Evolutionary conservation across 2,888 invertebrate species (phyloP).

Genomic region (Matsumyia berberina): DNA sequence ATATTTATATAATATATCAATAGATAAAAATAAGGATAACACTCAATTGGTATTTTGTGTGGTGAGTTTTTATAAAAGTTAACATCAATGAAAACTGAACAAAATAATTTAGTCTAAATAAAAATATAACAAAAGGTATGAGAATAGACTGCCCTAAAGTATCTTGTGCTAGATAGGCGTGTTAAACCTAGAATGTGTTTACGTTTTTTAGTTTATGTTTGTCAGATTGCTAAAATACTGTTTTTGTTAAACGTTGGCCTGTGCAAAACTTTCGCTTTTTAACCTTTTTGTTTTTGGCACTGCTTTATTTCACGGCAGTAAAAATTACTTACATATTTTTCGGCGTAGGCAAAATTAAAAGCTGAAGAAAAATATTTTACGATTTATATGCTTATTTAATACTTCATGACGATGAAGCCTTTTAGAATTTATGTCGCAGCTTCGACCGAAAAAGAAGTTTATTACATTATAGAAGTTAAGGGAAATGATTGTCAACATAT

Average conservation of each 20-base stretch:
- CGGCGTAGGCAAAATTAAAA: too few species aligned
- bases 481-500: not conserved
- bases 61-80: constrained; percentile 81
- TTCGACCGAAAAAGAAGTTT: not conserved
- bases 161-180: constrained; percentile 49
- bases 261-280: too few species aligned
- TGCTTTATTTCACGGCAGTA: too few species aligned
- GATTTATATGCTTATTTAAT: too few species aligned
- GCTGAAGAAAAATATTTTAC: too few species aligned
- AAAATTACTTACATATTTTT: too few species aligned
- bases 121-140: constrained; percentile 6
- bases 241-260: too few species aligned
- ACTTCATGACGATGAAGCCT: too few species aligned
- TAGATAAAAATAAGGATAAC: constrained; percentile 69
- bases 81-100: constrained; percentile 23
- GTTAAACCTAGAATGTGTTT: constrained; percentile 24
- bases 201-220: constrained; percentile 24
- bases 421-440: too few species aligned
- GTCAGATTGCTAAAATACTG: constrained; percentile 58
- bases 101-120: constrained; percentile 18
- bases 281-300: not conserved
- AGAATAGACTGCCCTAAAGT: constrained; percentile 29
- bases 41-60: constrained; percentile 82
- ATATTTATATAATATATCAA: constrained; percentile 35
- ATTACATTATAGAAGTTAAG: not conserved